Conservation (phyloP, 1,140 invertebrate genomes). For the Mactra quadrangularis region DNA sequence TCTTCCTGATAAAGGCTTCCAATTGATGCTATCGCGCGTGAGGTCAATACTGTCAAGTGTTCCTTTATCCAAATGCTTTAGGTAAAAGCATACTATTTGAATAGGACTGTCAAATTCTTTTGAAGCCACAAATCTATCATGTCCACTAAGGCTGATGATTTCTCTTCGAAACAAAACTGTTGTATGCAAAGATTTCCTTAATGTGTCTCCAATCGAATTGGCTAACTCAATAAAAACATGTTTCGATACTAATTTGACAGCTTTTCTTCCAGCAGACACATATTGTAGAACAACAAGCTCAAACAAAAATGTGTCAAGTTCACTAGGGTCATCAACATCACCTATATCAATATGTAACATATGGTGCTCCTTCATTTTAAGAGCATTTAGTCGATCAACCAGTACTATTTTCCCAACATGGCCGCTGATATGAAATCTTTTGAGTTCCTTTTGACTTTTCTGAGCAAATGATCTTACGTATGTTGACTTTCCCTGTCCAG, state of each 20-base stretch:
- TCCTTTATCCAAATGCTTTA: conserved; percentile 45
- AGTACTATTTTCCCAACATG: conserved; percentile 2
- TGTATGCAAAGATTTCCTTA: conserved; percentile 61
- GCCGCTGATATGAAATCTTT: conserved; percentile 64
- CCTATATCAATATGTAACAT: conserved; percentile 66
- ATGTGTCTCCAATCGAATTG: conserved; percentile 63
- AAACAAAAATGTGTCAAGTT: conserved; percentile 66
- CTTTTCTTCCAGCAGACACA: conserved; percentile 43
- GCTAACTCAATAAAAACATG: conserved; percentile 66
- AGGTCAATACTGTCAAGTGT: conserved; percentile 60
- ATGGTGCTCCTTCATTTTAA: conserved; percentile 25
- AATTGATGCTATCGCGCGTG: conserved; percentile 5
- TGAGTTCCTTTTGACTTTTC: not conserved
- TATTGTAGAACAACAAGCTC: conserved; percentile 60
- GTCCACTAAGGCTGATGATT: conserved; percentile 56
- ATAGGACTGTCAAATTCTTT: conserved; percentile 67
- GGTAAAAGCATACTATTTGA: conserved; percentile 68
- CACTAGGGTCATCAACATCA: conserved; percentile 36
- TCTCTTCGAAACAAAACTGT: conserved; percentile 52
- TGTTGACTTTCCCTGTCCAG: conserved; percentile 66
- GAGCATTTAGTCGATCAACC: conserved; percentile 25
- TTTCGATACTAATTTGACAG: conserved; percentile 10
- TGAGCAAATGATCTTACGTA: conserved; percentile 30
- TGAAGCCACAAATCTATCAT: conserved; percentile 44
- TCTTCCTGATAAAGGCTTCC: conserved; percentile 31